Percentiles rank a stretch among this genome's conserved stretches.
Conservation (phyloP, 2,113 vertebrate genomes). For the Rhodinocichla rosea region DNA sequence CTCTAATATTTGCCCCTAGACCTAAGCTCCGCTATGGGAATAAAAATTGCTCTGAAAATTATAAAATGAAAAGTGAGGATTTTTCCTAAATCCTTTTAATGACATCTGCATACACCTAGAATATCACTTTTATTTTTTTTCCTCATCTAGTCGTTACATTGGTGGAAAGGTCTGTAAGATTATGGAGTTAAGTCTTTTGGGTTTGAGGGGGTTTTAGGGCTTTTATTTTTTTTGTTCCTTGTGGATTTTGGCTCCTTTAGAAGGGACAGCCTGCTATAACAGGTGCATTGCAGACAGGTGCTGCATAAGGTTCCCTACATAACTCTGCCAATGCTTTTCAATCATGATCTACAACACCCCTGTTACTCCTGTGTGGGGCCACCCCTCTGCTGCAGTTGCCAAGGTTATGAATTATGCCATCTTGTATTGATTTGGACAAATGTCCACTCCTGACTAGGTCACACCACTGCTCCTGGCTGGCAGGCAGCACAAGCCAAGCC, state of each 20-base stretch:
- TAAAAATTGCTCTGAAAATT: not conserved
- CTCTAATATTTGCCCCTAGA: not conserved
- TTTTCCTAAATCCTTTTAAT: not conserved
- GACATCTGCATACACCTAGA: not conserved
- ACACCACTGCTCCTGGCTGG: not conserved
- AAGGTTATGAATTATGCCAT: slow-evolving; percentile 5
- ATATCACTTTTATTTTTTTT: not conserved
- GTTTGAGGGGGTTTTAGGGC: not conserved
- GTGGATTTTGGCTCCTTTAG: slow-evolving; percentile 15
- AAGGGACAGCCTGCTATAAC: slow-evolving; percentile 50
- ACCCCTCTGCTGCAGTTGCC: not conserved
- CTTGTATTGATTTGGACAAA: not conserved
- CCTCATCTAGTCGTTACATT: not conserved
- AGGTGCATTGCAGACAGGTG: slow-evolving; percentile 53
- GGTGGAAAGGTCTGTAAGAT: not conserved
- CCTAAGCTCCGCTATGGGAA: not conserved
- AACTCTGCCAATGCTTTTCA: slow-evolving; percentile 49
- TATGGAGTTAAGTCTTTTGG: not conserved
- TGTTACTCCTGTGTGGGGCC: not conserved
- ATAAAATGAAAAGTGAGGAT: not conserved
- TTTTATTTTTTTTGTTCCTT: not conserved
- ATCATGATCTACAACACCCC: not conserved
- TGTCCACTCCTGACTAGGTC: not conserved
- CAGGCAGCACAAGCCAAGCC: not conserved
- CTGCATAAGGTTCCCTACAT: slow-evolving; percentile 30